Evolutionary conservation across 2,113 vertebrate genomes (phyloP).

Genomic region (Lampris incognitus): DNA sequence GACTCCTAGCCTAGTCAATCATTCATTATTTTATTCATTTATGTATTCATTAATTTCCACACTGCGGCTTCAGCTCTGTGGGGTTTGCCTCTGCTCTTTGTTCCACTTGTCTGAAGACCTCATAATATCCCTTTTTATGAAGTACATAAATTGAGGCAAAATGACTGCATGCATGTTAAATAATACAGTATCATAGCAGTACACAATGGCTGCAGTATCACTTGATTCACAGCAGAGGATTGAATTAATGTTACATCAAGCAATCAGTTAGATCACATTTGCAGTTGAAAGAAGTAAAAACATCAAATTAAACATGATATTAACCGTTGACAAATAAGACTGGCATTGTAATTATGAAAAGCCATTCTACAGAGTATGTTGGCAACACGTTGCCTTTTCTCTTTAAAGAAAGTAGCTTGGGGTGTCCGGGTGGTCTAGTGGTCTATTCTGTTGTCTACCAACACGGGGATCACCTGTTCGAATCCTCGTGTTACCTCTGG

Average conservation of each 20-base stretch:
- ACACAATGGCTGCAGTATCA: not conserved
- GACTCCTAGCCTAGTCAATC: not conserved
- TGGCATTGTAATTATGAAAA: no score
- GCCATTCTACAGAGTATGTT: no score
- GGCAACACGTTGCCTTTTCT: no score
- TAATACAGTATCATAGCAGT: not conserved
- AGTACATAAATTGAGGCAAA: not conserved
- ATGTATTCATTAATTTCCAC: not conserved
- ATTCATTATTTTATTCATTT: not conserved
- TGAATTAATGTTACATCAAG: not conserved
- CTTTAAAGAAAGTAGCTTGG: no score
- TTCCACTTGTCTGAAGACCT: fast-evolving
- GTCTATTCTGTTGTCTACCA: no score
- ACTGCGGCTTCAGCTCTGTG: not conserved
- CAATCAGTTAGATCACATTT: not conserved
- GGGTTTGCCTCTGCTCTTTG: not conserved
- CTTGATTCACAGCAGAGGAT: not conserved
- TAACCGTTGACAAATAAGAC: not conserved
- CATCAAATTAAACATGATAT: not conserved
- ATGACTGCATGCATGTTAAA: not conserved
- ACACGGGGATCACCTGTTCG: no score
- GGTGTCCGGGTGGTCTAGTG: no score
- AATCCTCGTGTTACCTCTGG: no score
- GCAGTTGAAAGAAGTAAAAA: not conserved
- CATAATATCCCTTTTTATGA: not conserved